These are phyloP conservation scores for Rutpela maculata DNA, from an alignment of 2,888 invertebrate genomes.

Conservation along the genomic window DNA sequence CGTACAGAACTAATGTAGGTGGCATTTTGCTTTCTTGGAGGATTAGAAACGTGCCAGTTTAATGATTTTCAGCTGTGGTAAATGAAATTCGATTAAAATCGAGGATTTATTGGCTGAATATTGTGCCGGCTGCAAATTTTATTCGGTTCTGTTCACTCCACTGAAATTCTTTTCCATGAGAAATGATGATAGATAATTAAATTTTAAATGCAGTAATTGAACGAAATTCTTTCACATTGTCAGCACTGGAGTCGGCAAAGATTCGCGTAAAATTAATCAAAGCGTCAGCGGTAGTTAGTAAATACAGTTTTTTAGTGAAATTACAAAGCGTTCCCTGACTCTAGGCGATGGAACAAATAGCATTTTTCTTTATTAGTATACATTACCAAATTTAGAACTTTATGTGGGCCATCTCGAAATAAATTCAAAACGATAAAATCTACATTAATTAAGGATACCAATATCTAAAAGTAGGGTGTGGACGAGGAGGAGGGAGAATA, in stretches of 20 bases:
- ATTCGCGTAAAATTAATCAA: constrained; percentile 16
- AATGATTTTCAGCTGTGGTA: constrained; percentile 45
- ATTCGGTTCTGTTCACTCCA: constrained; percentile 28
- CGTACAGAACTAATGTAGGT: constrained; percentile 52
- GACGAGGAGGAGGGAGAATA: too few relatives aligned
- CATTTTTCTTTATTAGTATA: not conserved
- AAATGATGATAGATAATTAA: constrained; percentile 35
- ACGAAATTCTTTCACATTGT: constrained; percentile 11
- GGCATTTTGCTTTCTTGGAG: constrained; percentile 47
- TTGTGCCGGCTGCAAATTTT: constrained; percentile 29
- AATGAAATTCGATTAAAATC: constrained; percentile 40
- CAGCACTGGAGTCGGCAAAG: constrained; percentile 2
- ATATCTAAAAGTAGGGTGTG: too few relatives aligned
- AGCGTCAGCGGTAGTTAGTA: not conserved
- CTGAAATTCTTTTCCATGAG: constrained; percentile 34
- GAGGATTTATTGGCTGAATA: constrained; percentile 37
- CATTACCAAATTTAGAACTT: too few relatives aligned
- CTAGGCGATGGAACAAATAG: not conserved
- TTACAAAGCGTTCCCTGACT: not conserved
- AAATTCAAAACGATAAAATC: too few relatives aligned
- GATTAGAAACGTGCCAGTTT: constrained; percentile 55
- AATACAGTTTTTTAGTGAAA: not conserved
- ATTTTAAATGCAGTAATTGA: constrained; percentile 36
- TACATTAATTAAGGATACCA: too few relatives aligned
- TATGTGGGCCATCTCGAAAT: too few relatives aligned